Percentiles rank a stretch among this genome's conserved stretches.
Conservation (phyloP, 2,888 invertebrate genomes). For the Lapara coniferarum region DNA sequence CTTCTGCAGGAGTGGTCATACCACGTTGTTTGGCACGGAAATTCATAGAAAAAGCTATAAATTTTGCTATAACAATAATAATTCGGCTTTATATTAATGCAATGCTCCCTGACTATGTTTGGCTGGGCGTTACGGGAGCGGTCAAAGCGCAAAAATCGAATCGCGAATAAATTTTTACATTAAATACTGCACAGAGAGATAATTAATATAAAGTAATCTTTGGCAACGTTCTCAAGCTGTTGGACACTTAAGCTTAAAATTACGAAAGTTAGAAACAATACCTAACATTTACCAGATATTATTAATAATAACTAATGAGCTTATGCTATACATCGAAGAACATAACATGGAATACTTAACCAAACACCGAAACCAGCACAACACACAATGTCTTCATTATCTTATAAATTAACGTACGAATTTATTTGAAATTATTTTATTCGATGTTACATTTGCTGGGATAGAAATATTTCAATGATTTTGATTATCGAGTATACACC, state of each 20-base stretch:
- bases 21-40: slow-evolving; percentile 65
- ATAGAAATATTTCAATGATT: not conserved
- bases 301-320: slow-evolving; percentile 30
- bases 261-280: slow-evolving; percentile 35
- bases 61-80: slow-evolving; percentile 34
- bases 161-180: slow-evolving; percentile 10
- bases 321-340: slow-evolving; percentile 63
- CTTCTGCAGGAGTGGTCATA: slow-evolving; percentile 43
- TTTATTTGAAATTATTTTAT: slow-evolving; percentile 11
- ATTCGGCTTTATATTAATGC: slow-evolving; percentile 35
- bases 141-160: slow-evolving; percentile 11
- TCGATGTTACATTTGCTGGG: slow-evolving; percentile 30
- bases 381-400: slow-evolving; percentile 60
- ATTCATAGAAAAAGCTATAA: slow-evolving; percentile 47
- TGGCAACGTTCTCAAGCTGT: slow-evolving; percentile 54
- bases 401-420: slow-evolving; percentile 30
- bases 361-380: slow-evolving; percentile 53
- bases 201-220: slow-evolving; percentile 44
- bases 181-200: slow-evolving; percentile 36
- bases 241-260: slow-evolving; percentile 41
- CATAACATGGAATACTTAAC: slow-evolving; percentile 61
- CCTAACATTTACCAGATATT: slow-evolving; percentile 43
- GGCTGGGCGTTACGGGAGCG: slow-evolving; percentile 12
- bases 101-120: slow-evolving; percentile 26
- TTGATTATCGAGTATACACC: not conserved